Percentiles rank a stretch among this genome's conserved stretches.
Conservation (phyloP, 2,113 vertebrate genomes). For the Festucalex cinctus region DNA sequence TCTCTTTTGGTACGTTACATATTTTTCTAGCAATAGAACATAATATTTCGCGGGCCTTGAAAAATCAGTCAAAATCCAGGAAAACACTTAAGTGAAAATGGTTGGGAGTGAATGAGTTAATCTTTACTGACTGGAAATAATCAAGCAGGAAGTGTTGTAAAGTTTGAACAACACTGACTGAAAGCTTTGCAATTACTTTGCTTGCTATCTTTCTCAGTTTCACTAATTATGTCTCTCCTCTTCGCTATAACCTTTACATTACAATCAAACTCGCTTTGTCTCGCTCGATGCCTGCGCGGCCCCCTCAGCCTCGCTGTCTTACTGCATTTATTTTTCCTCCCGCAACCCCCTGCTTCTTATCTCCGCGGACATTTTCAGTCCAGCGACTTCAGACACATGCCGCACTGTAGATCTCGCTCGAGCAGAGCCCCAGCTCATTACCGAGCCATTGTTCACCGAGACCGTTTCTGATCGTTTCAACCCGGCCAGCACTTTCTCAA, state of each 20-base stretch:
- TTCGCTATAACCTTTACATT: conserved; percentile 43
- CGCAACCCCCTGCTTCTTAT: conserved; percentile 14
- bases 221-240: conserved; percentile 16
- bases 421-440: conserved; percentile 42
- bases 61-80: too few relatives aligned
- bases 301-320: conserved; percentile 8
- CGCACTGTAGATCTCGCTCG: conserved; percentile 31
- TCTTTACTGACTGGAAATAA: background rate
- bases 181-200: conserved; percentile 4
- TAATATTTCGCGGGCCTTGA: too few relatives aligned
- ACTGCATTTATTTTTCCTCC: conserved; percentile 3
- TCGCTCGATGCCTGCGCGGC: background rate
- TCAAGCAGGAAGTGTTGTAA: background rate
- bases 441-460: conserved; percentile 38
- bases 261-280: background rate
- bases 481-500: conserved; percentile 1
- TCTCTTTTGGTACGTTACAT: too few relatives aligned
- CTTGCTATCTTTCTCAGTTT: background rate
- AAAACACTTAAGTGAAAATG: too few relatives aligned
- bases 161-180: conserved; percentile 5
- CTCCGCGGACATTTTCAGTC: conserved; percentile 61
- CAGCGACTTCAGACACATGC: conserved; percentile 50
- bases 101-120: too few relatives aligned
- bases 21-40: too few relatives aligned
- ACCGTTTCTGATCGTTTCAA: conserved; percentile 28